These are phyloP conservation scores for Gasterosteus nipponicus DNA, from an alignment of 2,113 vertebrate genomes.

Conservation along the genomic window DNA sequence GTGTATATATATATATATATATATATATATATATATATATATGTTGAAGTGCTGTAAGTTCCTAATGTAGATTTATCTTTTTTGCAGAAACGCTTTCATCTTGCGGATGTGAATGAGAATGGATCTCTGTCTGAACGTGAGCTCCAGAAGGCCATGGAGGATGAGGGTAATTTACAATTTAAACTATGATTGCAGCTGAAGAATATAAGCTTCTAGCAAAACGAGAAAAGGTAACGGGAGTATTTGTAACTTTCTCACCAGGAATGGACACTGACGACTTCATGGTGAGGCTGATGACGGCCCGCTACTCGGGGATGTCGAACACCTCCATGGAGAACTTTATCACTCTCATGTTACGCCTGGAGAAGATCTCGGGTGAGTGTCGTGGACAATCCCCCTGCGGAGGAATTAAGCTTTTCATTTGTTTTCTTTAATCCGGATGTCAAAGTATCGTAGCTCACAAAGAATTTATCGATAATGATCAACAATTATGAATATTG, in stretches of 20 bases:
- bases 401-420: background rate
- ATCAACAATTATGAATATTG: background rate
- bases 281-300: conserved; percentile 15
- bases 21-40: background rate
- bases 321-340: conserved; percentile 41
- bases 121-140: conserved; percentile 40
- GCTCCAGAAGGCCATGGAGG: conserved; percentile 10
- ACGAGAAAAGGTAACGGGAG: background rate
- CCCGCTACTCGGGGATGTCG: conserved; percentile 10
- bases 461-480: background rate
- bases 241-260: conserved; percentile 8
- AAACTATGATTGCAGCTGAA: too few relatives aligned
- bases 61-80: background rate
- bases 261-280: background rate
- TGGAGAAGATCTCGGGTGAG: conserved; percentile 44
- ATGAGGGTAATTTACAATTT: conserved; percentile 20
- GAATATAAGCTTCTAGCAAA: background rate
- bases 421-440: background rate
- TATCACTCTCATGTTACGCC: conserved; percentile 50
- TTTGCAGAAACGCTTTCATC: conserved; percentile 46
- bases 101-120: background rate
- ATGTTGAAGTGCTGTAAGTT: background rate
- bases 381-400: background rate
- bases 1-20: background rate
- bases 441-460: background rate